Base-by-base conservation (phyloP, 1,140 invertebrate species). In the Nasonia vitripennis region DNA sequence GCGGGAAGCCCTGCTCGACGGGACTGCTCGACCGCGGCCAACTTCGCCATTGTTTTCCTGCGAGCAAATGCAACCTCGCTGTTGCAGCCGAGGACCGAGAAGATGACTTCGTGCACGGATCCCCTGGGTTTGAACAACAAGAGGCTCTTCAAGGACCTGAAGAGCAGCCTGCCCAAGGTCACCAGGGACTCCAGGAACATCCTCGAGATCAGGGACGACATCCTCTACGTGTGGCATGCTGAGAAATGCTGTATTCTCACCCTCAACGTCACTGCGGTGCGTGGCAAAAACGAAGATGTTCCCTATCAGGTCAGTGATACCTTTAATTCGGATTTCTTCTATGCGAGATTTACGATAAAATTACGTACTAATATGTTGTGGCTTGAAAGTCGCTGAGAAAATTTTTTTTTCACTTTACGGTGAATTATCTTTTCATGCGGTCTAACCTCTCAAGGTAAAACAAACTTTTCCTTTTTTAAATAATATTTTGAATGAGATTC, bases 211-310 rank as follows among this genome's bases (percentile, higher is more conserved):
- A 94, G 94, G 73, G 95, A 96, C 85, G 95, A 95, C 89, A 93
- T 95, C 86, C 91, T 96, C 23, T 96, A 95, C 87, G 93, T 94
- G 82, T 96, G 95, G 95, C 94, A 95, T 89, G 93, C 94, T 3
- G 90, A 94, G 31, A 95, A 95, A 90, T 95, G 94, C 87, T 95
- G 95, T 91, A 92, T 96, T 78, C 92, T 95, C 84, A 94, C 94
- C 71, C 90, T 96, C 73, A 95, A 96, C 89, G 81, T 95, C 75
- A 94, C 94, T 85, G 93, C 94, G 37, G 91, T 94, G 45, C 93
- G 94, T 81, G 93, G 91, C 37, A 94, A 94, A 86, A 89, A 88
- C 27, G 90, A 93, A 45, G 92, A 94, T 82, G 92, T 94, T 17
- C 89, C 92, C 41, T 95, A 94, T 89, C 95, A 96, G 94, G 95